phyloP scores from a whole-genome alignment of 2,888 invertebrate species.

The Brachycybe producta region DNA sequence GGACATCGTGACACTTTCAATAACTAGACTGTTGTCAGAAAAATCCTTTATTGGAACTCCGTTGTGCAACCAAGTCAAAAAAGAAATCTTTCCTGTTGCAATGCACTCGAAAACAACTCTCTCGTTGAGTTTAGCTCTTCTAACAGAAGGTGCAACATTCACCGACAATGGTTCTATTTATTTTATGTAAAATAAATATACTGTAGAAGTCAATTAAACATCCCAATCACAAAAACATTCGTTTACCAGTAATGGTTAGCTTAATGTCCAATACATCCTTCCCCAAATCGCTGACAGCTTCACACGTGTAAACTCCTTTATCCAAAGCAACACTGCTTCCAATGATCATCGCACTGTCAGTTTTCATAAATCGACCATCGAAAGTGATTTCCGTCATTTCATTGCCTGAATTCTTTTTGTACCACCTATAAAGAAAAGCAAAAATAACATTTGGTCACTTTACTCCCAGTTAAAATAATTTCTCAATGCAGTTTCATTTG shows the following conservation, averaged over 20 bases:
- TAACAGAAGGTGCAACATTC: too few relatives aligned
- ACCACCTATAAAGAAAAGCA: too few relatives aligned
- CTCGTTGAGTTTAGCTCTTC: constrained; percentile 29
- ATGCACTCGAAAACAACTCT: constrained; percentile 77
- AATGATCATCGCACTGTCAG: background rate
- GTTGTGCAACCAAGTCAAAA: constrained; percentile 68
- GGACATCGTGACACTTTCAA: constrained; percentile 29
- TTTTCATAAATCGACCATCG: constrained; percentile 33
- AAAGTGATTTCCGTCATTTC: background rate
- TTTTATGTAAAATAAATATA: too few relatives aligned
- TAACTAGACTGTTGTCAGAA: constrained; percentile 6
- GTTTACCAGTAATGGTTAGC: background rate
- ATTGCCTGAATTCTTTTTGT: constrained; percentile 2
- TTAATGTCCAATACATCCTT: background rate
- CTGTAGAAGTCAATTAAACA: too few relatives aligned
- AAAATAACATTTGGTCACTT: too few relatives aligned
- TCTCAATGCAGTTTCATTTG: too few relatives aligned
- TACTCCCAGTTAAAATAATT: too few relatives aligned
- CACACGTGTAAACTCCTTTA: constrained; percentile 1
- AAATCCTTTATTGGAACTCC: constrained; percentile 42
- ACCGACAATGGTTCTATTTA: too few relatives aligned
- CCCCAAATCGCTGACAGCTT: constrained; percentile 2
- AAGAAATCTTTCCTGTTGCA: constrained; percentile 69
- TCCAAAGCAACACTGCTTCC: background rate
- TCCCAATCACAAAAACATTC: too few relatives aligned